Conservation (phyloP, 2,797 vertebrate species). For the Heteromormyrus szaboi region DNA sequence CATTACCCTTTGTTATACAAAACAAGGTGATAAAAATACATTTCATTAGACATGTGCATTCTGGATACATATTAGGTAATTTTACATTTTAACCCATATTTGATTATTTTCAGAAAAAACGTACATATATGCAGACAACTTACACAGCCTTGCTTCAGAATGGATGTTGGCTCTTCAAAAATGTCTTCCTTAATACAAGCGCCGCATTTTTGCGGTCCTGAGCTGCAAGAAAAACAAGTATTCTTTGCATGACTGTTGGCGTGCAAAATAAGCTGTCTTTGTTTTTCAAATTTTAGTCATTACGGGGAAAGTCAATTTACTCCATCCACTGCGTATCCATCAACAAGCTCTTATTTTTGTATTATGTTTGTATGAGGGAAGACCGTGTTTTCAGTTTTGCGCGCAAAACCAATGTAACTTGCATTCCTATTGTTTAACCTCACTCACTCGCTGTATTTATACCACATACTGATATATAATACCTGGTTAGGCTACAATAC, state of each 20-base stretch:
- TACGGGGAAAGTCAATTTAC: not conserved
- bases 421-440: not conserved
- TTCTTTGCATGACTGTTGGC: not conserved
- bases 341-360: not conserved
- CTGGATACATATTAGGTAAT: not conserved
- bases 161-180: conserved; percentile 85
- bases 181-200: conserved; percentile 90
- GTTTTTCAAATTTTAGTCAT: not conserved
- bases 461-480: not conserved
- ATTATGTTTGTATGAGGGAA: not conserved
- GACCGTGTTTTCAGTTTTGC: not conserved
- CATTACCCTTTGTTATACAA: not conserved
- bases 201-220: conserved; percentile 87
- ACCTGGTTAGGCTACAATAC: not conserved
- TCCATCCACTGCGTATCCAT: not conserved
- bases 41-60: not conserved
- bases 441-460: not conserved
- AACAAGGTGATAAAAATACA: not conserved
- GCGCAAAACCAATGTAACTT: not conserved
- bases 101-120: not conserved
- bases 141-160: conserved; percentile 83
- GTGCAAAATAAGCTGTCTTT: not conserved
- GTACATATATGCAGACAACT: conserved; percentile 44
- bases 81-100: not conserved
- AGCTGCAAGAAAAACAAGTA: conserved; percentile 50